Evolutionary conservation across 1,140 invertebrate genomes (phyloP).

Genomic region (Sweltsa coloradensis): DNA sequence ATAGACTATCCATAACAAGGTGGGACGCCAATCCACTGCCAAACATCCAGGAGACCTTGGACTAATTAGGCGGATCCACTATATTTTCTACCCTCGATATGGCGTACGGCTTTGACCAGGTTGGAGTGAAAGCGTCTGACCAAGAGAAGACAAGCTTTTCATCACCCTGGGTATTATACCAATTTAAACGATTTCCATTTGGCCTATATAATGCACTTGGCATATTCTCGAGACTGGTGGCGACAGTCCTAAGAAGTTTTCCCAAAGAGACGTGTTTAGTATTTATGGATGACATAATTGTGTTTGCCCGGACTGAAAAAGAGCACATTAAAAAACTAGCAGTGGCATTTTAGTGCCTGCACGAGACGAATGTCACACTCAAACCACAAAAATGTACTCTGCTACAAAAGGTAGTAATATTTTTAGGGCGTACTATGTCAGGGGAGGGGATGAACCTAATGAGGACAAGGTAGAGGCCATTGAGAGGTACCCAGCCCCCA

Average conservation of each 20-base stretch:
- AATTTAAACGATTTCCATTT: not conserved
- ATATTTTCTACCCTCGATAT: no score
- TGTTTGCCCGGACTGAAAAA: constrained; percentile 7
- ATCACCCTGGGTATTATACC: no score
- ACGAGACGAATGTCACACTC: constrained; percentile 28
- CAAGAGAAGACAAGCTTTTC: no score
- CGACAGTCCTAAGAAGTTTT: not conserved
- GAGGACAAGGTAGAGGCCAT: constrained; percentile 15
- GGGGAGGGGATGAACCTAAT: constrained; percentile 19
- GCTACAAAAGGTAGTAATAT: constrained; percentile 15
- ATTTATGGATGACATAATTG: constrained; percentile 15
- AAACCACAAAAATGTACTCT: constrained; percentile 26
- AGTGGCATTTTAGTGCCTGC: constrained; percentile 19
- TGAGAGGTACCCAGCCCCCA: constrained; percentile 19
- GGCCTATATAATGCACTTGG: not conserved
- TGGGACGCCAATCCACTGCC: no score
- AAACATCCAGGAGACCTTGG: no score
- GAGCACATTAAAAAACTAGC: constrained; percentile 15
- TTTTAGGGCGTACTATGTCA: constrained; percentile 22
- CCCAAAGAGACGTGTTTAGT: not conserved
- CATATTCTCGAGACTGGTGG: not conserved
- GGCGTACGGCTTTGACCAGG: no score
- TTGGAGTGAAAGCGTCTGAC: no score
- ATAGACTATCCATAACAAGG: no score
- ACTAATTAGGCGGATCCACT: no score